Evolutionary conservation across 2,113 vertebrate species (phyloP), one percentile per base, ranked within the genome.

Genomic region (Peromyscus maniculatus): DNA sequence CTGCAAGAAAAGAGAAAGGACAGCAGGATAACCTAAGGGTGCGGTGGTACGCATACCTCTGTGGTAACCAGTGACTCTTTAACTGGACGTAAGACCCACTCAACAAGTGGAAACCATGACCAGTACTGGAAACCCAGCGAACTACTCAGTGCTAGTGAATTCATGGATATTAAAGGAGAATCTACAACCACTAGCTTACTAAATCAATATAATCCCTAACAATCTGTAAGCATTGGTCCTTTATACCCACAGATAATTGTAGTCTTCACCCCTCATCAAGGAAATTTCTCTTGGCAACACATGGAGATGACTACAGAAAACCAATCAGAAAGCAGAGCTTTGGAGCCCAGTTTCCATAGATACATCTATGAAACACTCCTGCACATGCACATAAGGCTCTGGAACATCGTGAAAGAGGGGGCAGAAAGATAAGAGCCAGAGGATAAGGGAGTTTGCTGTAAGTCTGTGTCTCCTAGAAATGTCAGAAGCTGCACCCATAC

Each of bases 41-140:
- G 33, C 22, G 24, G 52, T 82, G 33, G 79, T 21, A n/a, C 17
- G 0, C 33, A 22, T 3, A 36, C 19, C 52, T 82, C 2, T 21
- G 19, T n/a, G 52, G 52, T n/a, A 57, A 82, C 79, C 55, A 80
- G n/a, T 5, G 22, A 5, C 52, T 82, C 52, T n/a, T 19, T 59
- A 22, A n/a, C 7, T 3, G 11, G 33, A 59, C 0, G 5, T 24
- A 24, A n/a, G 33, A n/a, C 19, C 2, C 33, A n/a, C 52, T 82
- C 79, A n/a, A 12, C 19, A 57, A 59, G 52, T 7, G 21, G 33
- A 59, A 59, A n/a, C 33, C 10, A 12, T 59, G 33, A 11, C 33
- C 13, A 19, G 79, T 22, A 12, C 52, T 57, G 33, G 19, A 57
- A 57, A 5, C 52, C 49, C 12, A 36, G 19, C 19, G 6, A 59